A percentile compares a stretch with the other conserved stretches of the same genome.
Evolutionary conservation across 1,140 invertebrate genomes (phyloP).

Genomic region (Philopotamus ludificatus): DNA sequence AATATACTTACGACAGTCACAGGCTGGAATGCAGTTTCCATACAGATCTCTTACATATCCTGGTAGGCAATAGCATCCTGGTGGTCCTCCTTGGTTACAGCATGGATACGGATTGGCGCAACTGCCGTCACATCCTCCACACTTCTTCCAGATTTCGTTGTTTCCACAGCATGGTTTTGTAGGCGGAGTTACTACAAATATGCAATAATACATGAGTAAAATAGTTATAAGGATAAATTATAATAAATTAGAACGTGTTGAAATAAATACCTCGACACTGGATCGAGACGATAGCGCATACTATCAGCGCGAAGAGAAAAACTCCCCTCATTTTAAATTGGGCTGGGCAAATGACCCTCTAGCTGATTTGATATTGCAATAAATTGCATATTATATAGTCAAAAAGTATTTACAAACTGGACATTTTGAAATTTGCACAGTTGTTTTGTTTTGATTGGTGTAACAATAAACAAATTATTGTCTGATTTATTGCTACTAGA

Average conservation of each 20-base stretch:
- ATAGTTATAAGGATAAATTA: too few relatives aligned
- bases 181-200: neutral
- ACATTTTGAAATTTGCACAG: neutral
- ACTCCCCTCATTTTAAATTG: neutral
- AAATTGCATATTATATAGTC: neutral
- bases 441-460: neutral
- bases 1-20: neutral
- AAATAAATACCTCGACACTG: neutral
- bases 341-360: neutral
- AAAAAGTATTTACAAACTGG: neutral
- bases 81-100: neutral
- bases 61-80: neutral
- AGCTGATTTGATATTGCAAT: neutral
- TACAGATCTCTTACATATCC: neutral
- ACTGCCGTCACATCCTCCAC: neutral
- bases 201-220: too few relatives aligned
- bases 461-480: too few relatives aligned
- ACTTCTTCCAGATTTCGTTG: neutral
- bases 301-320: neutral
- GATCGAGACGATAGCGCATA: neutral
- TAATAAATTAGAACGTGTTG: too few relatives aligned
- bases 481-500: too few relatives aligned
- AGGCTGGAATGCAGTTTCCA: neutral
- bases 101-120: neutral
- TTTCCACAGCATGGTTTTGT: neutral